These are phyloP conservation scores for Brachionus rotundiformis DNA, from an alignment of 1,140 invertebrate species.

Conservation along the genomic window DNA sequence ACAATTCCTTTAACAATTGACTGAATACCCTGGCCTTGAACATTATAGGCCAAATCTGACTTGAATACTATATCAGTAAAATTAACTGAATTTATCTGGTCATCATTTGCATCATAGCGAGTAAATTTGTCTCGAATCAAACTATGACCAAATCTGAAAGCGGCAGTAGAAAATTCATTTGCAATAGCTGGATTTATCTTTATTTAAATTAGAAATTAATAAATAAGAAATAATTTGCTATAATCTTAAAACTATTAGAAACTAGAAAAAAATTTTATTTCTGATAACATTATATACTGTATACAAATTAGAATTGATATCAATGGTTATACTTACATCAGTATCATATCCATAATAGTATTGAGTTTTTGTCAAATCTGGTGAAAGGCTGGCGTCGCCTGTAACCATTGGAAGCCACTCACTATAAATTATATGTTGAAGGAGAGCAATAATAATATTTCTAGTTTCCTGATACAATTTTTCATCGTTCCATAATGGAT, in stretches of 20 bases:
- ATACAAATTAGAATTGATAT: no score
- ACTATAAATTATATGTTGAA: slow-evolving; percentile 90
- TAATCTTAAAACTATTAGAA: no score
- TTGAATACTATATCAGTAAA: slow-evolving; percentile 8
- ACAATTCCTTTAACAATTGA: not conserved
- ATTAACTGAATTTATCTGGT: not conserved
- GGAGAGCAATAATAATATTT: slow-evolving; percentile 81
- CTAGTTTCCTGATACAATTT: slow-evolving; percentile 73
- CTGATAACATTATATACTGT: no score
- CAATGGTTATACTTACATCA: not conserved
- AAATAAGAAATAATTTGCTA: no score
- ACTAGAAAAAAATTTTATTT: no score
- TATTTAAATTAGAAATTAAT: no score
- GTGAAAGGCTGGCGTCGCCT: slow-evolving; percentile 64
- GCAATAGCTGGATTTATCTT: slow-evolving; percentile 26
- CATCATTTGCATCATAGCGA: not conserved
- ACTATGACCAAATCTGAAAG: slow-evolving; percentile 48
- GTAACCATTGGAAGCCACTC: slow-evolving; percentile 89
- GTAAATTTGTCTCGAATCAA: not conserved
- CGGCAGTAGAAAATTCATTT: slow-evolving; percentile 46
- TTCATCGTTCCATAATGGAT: slow-evolving; percentile 54
- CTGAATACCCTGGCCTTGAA: not conserved
- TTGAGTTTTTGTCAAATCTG: not conserved
- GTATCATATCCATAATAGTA: slow-evolving; percentile 1
- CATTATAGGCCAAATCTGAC: not conserved